Evolutionary conservation across 1,140 invertebrate genomes (phyloP), one percentile per base, ranked within the genome.

Genomic region (Drosophila triauraria): DNA sequence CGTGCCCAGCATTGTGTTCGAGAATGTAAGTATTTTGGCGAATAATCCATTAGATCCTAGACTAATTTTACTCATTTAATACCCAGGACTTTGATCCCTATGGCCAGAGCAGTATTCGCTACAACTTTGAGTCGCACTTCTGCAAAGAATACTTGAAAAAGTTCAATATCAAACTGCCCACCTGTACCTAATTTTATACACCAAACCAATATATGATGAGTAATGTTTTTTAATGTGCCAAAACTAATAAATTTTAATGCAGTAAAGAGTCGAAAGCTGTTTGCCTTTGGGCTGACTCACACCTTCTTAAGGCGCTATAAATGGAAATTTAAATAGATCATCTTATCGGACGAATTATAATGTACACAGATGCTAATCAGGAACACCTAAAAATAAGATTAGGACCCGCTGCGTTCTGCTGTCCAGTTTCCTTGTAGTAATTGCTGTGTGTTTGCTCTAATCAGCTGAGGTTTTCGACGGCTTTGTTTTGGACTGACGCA

Each of bases 1-100:
- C 69, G 92, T 93, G 10, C 92, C 92, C 32, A 90, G 62, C 30
- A 91, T 93, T 78, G 86, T 80, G 1, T 71, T 93, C 12, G 81
- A 92, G 35, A 78, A 80, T 42, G 92, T 93, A 61, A 86, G 82
- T 72, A 10, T 3, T 5, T 8, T 20, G 0, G 0, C 2, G 12
- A n/a, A 2, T 32, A 1, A 8, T 35, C 3, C 1, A 5, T 10
- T 7, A 17, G 2, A 12, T n/a, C 0, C 8, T 2, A 2, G 5
- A 46, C 4, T 17, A 13, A 20, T 43, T n/a, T 30, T 38, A 3
- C 3, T 2, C 13, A n/a, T 17, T 46, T 42, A 7, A 7, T 71
- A 42, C 4, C 5, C 20, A 91, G 90, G 30, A 74, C 15, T 91
- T 91, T n/a, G 63, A 81, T 23, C 70, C 80, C 2, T 91, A 83